phyloP scores from a whole-genome alignment of 2,888 invertebrate genomes.

The Ornithoptera alexandrae region DNA sequence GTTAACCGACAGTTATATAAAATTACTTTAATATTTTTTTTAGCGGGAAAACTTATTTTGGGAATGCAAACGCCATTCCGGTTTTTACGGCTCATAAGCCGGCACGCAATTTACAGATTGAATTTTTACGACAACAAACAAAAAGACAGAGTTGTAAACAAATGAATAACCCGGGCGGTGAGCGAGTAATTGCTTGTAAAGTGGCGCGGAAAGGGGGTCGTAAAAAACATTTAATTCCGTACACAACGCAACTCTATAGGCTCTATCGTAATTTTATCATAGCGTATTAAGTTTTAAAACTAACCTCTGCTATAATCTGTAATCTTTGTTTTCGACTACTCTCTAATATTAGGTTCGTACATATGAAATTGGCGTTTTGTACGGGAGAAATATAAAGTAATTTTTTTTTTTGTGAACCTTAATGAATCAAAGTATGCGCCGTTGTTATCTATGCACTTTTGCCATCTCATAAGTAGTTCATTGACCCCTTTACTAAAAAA shows the following conservation, averaged over 20 bases:
- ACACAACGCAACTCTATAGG: neutral
- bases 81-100: conserved; percentile 44
- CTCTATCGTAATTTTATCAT: neutral
- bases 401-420: no score
- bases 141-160: conserved; percentile 56
- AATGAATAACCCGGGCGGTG: conserved; percentile 38
- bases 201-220: conserved; percentile 5
- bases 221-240: conserved; percentile 14
- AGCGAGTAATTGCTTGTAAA: conserved; percentile 19
- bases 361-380: no score
- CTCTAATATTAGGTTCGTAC: no score
- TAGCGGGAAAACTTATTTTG: conserved; percentile 17
- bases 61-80: conserved; percentile 9
- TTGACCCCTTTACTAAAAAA: no score
- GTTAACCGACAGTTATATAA: neutral
- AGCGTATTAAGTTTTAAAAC: neutral
- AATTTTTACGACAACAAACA: conserved; percentile 59
- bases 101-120: conserved; percentile 63
- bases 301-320: neutral
- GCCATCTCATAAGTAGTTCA: no score
- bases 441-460: no score
- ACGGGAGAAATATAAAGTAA: no score
- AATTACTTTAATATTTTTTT: conserved; percentile 5
- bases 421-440: no score
- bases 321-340: no score